Evolutionary conservation across 2,888 invertebrate species (phyloP).

Genomic region (Leptopterna dolabrata): DNA sequence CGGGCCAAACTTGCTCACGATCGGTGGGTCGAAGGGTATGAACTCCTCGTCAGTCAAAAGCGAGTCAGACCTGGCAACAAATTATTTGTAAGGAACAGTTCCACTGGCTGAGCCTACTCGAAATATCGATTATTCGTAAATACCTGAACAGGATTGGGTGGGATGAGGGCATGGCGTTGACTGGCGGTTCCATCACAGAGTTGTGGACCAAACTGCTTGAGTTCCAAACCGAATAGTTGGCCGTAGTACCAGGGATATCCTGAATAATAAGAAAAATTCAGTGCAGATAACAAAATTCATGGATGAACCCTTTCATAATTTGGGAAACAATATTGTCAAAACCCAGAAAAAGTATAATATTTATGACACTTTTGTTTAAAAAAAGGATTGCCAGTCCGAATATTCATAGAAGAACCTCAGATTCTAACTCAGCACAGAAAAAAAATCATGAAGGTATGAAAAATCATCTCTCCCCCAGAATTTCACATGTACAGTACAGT

Average conservation of each 20-base stretch:
- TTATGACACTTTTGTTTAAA: too few species aligned
- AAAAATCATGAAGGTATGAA: too few species aligned
- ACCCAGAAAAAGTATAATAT: too few species aligned
- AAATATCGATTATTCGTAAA: too few species aligned
- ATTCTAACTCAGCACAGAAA: too few species aligned
- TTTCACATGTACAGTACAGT: too few species aligned
- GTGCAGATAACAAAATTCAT: neutral
- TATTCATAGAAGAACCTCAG: too few species aligned
- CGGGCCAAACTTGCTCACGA: slow-evolving; percentile 77
- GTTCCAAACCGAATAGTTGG: slow-evolving; percentile 62
- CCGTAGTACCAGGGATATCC: slow-evolving; percentile 55
- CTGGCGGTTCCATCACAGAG: slow-evolving; percentile 54
- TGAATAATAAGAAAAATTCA: slow-evolving; percentile 25
- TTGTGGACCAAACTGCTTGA: slow-evolving; percentile 48
- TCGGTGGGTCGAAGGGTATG: slow-evolving; percentile 75
- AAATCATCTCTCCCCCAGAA: too few species aligned
- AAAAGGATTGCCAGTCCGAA: too few species aligned
- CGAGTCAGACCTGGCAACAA: slow-evolving; percentile 68
- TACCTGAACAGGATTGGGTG: slow-evolving; percentile 60
- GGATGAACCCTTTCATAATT: neutral
- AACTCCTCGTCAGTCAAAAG: slow-evolving; percentile 74
- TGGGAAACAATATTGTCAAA: neutral
- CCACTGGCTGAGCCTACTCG: neutral
- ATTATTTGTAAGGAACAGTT: neutral
- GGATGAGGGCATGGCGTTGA: slow-evolving; percentile 54